Conservation (phyloP, 2,888 invertebrate species). For the Tipula confusa region DNA sequence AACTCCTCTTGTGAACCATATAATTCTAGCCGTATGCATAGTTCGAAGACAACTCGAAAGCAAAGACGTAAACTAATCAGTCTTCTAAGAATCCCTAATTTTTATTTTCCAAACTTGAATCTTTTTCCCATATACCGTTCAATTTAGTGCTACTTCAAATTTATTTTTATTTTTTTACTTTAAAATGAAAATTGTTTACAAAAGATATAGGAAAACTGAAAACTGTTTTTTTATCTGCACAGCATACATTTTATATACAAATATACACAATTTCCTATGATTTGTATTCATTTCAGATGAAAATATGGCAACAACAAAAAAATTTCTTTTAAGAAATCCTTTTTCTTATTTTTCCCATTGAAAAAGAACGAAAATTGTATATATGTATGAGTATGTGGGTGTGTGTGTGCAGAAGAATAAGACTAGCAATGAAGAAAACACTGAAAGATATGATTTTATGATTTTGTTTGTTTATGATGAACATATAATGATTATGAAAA, state of each 20-base stretch:
- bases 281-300: background rate
- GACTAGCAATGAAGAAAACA: background rate
- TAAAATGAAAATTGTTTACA: background rate
- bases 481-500: constrained; percentile 4
- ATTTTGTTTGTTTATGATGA: constrained; percentile 25
- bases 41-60: too few relatives aligned
- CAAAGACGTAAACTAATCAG: too few relatives aligned
- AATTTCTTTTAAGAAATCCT: background rate
- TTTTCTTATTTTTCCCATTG: background rate
- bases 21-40: too few relatives aligned
- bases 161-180: background rate
- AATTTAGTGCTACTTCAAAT: background rate
- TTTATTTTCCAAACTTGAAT: too few relatives aligned
- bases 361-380: background rate
- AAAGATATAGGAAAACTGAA: constrained; percentile 4
- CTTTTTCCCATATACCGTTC: background rate
- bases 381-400: background rate
- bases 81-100: too few relatives aligned
- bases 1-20: too few relatives aligned
- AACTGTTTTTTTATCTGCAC: background rate
- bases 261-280: background rate
- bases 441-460: background rate
- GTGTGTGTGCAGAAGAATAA: too few relatives aligned
- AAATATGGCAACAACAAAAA: background rate
- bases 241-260: background rate